Evolutionary conservation across 2,888 invertebrate genomes (phyloP).

Genomic region (Tolmerus cingulatus): DNA sequence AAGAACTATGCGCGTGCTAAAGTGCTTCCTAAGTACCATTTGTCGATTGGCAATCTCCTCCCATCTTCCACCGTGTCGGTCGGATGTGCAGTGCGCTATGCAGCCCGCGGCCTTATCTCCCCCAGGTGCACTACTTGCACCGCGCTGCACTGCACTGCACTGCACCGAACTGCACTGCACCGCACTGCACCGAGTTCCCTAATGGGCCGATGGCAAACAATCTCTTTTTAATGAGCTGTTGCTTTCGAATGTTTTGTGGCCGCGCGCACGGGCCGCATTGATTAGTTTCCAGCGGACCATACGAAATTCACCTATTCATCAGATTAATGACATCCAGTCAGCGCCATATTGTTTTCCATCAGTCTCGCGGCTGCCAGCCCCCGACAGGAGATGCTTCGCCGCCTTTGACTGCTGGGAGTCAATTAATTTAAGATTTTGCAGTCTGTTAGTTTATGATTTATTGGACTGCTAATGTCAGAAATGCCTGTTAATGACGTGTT

Average conservation of each 20-base stretch:
- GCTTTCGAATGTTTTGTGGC: slow-evolving; percentile 14
- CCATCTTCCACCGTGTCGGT: background rate
- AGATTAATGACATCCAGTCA: slow-evolving; percentile 40
- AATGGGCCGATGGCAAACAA: slow-evolving; percentile 39
- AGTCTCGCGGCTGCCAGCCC: background rate
- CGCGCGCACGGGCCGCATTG: slow-evolving; percentile 22
- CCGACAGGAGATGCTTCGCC: background rate
- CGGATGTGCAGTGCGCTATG: background rate
- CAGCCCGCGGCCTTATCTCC: background rate
- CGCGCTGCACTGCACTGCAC: background rate
- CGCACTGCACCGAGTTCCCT: background rate
- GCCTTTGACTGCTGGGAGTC: slow-evolving; percentile 27
- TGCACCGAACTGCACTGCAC: too few species aligned
- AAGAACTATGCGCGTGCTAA: slow-evolving; percentile 46
- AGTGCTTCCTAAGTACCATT: slow-evolving; percentile 41
- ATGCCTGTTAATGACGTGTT: slow-evolving; percentile 36
- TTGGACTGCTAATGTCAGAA: slow-evolving; percentile 36
- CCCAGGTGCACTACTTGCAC: slow-evolving; percentile 19
- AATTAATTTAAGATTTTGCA: slow-evolving; percentile 41
- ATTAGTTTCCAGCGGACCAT: slow-evolving; percentile 34
- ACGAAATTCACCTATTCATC: slow-evolving; percentile 40
- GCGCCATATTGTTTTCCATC: slow-evolving; percentile 39
- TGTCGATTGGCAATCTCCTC: slow-evolving; percentile 17
- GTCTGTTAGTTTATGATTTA: slow-evolving; percentile 43
- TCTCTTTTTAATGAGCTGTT: slow-evolving; percentile 40